Base-by-base conservation (phyloP, 1,140 invertebrate genomes). In the Drosophila sturtevanti region DNA sequence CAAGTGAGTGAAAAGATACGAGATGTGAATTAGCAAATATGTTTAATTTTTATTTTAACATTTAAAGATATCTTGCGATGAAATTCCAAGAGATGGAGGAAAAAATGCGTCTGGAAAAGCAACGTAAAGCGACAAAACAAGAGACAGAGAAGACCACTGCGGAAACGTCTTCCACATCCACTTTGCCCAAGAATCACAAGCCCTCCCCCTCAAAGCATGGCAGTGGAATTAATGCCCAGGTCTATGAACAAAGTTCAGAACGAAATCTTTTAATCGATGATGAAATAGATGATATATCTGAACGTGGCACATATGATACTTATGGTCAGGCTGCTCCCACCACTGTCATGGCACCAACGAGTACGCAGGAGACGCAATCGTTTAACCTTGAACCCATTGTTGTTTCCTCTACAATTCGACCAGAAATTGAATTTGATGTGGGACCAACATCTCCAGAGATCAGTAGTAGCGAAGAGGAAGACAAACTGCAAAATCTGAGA, bases 61-160 rank as follows among this genome's bases (percentile, higher is more conserved):
- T 4, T 16, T 90, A 9, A 89, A 95, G 95, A 92, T 97, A 97
- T 90, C 92, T 97, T 31, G 95, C 95, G 16, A 91, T 96, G 55
- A 97, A 97, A 91, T 97, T 96, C 80, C 94, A 95, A 92, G 96
- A 97, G 92, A 95, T 96, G 94, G 96, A 97, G 90, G 94, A 95
- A 56, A 96, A 96, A 89, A 94, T 96, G 91, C 91, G 89, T 6
- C 73, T 92, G 65, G 89, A 93, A 67, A 92, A 92, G 63, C 77
- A 78, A 18, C 92, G 93, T 52, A 91, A 90, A 67, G 68, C 78
- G 16, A 68, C 78, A 21, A 72, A 63, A 4, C 66, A 92, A 64
- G 75, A 85, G 44, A 61, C 69, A 10, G 81, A 92, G 37, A 89
- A 87, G 58, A 71, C 84, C 2, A 52, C 34, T 12, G 54, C 68